These are phyloP conservation scores for Mesocentrotus franciscanus DNA, from an alignment of 53 echinoderm and acorn worm species.

Conservation along the genomic window DNA sequence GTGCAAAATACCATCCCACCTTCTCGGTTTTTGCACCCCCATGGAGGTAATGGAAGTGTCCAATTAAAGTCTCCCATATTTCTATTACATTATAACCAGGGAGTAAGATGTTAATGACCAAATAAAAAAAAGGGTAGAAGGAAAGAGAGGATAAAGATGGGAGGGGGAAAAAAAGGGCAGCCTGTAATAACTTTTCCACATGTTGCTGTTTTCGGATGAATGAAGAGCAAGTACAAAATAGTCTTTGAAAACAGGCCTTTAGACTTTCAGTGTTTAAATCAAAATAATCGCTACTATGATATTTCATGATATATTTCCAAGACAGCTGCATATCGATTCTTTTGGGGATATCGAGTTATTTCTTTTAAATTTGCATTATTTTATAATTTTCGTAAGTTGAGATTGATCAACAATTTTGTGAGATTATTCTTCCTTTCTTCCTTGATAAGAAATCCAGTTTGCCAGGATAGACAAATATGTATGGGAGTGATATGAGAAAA, in stretches of 20 bases:
- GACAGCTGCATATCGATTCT: neutral
- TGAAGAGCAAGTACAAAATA: conserved; percentile 48
- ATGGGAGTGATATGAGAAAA: conserved; percentile 45
- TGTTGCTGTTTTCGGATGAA: conserved; percentile 56
- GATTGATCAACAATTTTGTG: neutral
- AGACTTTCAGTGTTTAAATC: neutral
- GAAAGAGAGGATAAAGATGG: conserved; percentile 59
- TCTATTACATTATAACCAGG: conserved; percentile 60
- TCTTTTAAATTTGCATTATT: neutral
- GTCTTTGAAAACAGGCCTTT: conserved; percentile 8
- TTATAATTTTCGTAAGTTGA: neutral
- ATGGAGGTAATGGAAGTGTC: conserved; percentile 49
- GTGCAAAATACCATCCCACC: neutral
- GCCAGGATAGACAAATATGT: neutral
- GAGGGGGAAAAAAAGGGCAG: conserved; percentile 12
- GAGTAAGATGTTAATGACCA: conserved; percentile 62
- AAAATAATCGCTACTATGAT: neutral
- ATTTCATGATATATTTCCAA: neutral
- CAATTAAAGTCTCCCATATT: conserved; percentile 59
- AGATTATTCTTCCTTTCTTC: neutral
- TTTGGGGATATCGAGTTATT: neutral
- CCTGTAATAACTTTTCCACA: conserved; percentile 59
- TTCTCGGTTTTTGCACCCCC: neutral
- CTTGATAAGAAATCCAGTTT: neutral
- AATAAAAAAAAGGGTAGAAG: conserved; percentile 32